Percentiles rank a stretch among this genome's conserved stretches.
Conservation (phyloP, 2,797 vertebrate species). For the Brotula barbata region DNA sequence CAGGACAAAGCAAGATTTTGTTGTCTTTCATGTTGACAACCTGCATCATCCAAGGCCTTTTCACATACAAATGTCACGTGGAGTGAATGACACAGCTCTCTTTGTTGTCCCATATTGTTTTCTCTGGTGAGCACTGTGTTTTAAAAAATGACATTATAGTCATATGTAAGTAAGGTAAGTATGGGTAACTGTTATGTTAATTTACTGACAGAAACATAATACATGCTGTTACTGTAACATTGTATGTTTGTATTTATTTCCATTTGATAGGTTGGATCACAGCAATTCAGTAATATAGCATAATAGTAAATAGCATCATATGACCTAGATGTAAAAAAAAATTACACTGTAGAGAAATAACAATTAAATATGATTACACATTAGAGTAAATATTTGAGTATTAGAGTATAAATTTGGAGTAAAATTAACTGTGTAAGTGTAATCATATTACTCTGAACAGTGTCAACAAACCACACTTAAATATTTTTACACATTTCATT, state of each 20-base stretch:
- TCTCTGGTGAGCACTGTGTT: constrained; percentile 30
- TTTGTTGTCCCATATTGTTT: constrained; percentile 35
- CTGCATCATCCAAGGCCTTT: constrained; percentile 33
- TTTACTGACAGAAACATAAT: too few species aligned
- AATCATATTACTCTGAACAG: too few species aligned
- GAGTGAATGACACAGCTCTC: constrained; percentile 27
- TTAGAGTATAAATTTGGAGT: too few species aligned
- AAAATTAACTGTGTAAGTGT: too few species aligned
- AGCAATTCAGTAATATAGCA: constrained; percentile 10
- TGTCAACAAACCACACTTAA: too few species aligned
- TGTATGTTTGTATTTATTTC: constrained; percentile 17
- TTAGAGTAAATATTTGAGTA: too few species aligned
- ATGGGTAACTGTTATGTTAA: too few species aligned
- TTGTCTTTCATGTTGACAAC: constrained; percentile 30
- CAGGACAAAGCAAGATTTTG: constrained; percentile 22
- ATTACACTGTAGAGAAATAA: too few species aligned
- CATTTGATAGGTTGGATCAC: constrained; percentile 11
- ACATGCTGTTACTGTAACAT: constrained; percentile 2
- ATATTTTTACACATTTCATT: too few species aligned
- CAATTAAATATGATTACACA: too few species aligned
- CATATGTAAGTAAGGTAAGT: too few species aligned
- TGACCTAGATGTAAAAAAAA: too few species aligned
- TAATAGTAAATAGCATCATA: background rate
- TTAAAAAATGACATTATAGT: background rate
- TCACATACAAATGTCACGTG: constrained; percentile 40